Base-by-base conservation (phyloP, 1,140 invertebrate genomes). In the Dinoponera quadriceps region DNA sequence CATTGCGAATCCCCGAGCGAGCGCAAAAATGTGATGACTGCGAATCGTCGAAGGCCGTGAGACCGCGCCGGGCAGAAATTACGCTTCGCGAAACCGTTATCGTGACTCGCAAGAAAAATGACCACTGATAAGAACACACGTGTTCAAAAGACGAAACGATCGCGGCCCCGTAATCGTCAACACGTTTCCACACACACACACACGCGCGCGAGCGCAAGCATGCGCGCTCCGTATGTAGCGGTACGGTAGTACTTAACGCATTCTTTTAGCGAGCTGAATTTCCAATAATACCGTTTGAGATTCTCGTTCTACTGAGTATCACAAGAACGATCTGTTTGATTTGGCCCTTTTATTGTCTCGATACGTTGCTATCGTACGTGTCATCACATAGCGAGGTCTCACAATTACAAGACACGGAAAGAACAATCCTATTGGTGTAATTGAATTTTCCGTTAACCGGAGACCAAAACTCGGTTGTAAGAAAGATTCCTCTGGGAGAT, bases 81-180 rank as follows among this genome's bases (percentile, higher is more conserved):
- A 78, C 66, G 75, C 83, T 85, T 78, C 78, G 77, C 72, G 62
- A 82, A 81, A 84, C 74, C 74, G 86, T 88, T 88, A 88, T 88
- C 86, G 83, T 75, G 62, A 55, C 68, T 49, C 54, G 48, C 75
- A 68, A 72, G 73, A 88, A 85, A 88, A 88, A 77, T 85, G 74
- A 83, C 66, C 54, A 54, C 68, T 66, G 86, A 88, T 88, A 88
- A 88, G 83, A 68, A 74, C 86, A 88, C 87, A 88, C 87, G 87
- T 88, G 87, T 88, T 88, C 80, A 27, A 88, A 88, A 88, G 83
- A 88, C 80, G 83, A 85, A 88, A 88, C 86, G 80, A 88, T 88
- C 69, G 25, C 68, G 33, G 29, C 22, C 49, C 25, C 20, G 25
- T 73, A 73, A 59, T 54, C 38, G 2, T 33, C 38, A 73, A 73